Evolutionary conservation across 2,888 invertebrate genomes (phyloP).

Genomic region (Tiliacea aurago): DNA sequence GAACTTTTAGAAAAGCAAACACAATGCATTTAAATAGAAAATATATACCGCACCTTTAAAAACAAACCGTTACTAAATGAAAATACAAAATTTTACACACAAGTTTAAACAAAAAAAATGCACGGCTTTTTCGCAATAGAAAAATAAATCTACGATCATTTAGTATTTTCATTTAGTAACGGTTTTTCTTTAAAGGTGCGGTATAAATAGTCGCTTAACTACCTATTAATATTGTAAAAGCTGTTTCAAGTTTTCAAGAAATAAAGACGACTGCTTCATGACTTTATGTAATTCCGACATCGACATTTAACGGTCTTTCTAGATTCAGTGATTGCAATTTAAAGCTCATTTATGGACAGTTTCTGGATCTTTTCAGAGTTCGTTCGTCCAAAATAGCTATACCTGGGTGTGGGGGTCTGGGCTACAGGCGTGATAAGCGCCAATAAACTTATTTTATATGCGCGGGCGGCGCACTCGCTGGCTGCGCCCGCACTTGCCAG

Average conservation of each 20-base stretch:
- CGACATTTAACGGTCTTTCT: constrained; percentile 23
- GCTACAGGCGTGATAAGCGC: constrained; percentile 69
- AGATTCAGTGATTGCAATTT: constrained; percentile 51
- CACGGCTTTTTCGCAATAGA: no score
- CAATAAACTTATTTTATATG: constrained; percentile 71
- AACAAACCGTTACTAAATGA: no score
- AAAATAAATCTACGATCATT: no score
- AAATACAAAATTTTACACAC: no score
- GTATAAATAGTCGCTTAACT: not conserved
- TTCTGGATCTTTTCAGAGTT: constrained; percentile 21
- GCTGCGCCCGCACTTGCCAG: constrained; percentile 26
- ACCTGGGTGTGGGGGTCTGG: constrained; percentile 24
- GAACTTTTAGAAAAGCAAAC: constrained; percentile 30
- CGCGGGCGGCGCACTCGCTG: constrained; percentile 28
- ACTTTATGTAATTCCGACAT: constrained; percentile 22
- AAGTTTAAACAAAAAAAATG: no score
- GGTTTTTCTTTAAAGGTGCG: no score
- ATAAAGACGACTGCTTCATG: constrained; percentile 9
- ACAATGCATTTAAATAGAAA: constrained; percentile 18
- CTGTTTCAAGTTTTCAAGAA: no score
- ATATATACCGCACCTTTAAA: no score
- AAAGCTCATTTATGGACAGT: constrained; percentile 16
- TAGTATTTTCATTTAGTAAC: no score
- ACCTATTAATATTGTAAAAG: not conserved
- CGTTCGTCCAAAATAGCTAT: not conserved